These are phyloP conservation scores for Dendronephthya gigantea DNA, from an alignment of 64 coral and sea anemone species.

Conservation along the genomic window DNA sequence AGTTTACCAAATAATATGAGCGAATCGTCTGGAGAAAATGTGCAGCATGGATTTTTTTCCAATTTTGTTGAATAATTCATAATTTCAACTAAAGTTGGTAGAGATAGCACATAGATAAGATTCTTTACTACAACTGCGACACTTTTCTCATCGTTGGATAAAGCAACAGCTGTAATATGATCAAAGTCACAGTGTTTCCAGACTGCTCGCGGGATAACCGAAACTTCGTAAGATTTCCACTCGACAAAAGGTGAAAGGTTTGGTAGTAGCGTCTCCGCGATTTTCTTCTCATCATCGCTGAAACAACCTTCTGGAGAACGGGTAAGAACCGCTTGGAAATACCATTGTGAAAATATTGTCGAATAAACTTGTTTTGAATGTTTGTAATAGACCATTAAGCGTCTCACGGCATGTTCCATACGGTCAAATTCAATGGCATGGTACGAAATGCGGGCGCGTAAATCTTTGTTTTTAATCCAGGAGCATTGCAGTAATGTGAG, in stretches of 20 bases:
- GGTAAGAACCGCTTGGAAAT: background rate
- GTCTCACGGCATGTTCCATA: background rate
- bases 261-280: background rate
- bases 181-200: background rate
- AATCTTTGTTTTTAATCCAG: background rate
- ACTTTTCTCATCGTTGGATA: background rate
- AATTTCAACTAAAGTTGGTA: background rate
- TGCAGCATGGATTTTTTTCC: background rate
- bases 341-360: background rate
- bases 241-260: background rate
- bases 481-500: no score
- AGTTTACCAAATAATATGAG: background rate
- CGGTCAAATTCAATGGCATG: background rate
- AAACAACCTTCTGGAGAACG: background rate
- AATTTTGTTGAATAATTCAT: background rate
- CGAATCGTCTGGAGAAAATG: background rate
- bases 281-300: background rate
- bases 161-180: background rate
- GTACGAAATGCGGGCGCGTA: background rate
- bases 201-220: background rate
- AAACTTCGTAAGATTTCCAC: background rate
- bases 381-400: background rate
- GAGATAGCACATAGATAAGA: background rate
- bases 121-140: background rate
- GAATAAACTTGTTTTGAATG: background rate